A percentile compares a stretch with the other conserved stretches of the same genome.
These are phyloP conservation scores for Cephus runcator DNA, from an alignment of 2,888 invertebrate genomes.

Conservation along the genomic window DNA sequence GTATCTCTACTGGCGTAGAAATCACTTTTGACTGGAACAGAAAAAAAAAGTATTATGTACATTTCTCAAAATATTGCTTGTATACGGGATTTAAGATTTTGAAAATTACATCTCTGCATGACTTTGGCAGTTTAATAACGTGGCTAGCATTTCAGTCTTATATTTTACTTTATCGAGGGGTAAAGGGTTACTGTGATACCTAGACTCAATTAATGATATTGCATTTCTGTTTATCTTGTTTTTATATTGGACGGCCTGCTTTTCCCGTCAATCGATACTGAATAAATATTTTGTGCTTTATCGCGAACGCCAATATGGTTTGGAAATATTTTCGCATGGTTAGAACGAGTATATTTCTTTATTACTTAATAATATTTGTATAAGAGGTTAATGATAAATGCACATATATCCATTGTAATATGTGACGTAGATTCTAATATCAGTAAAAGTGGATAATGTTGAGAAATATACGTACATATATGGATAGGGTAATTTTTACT, in stretches of 20 bases:
- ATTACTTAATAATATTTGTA: not conserved
- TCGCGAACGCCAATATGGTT: not conserved
- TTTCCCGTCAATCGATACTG: not conserved
- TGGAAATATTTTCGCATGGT: not conserved
- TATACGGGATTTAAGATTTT: not conserved
- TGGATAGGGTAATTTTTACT: too few relatives aligned
- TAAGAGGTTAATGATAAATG: not conserved
- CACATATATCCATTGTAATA: not conserved
- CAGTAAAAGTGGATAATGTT: too few relatives aligned
- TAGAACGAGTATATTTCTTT: not conserved
- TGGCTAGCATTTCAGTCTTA: not conserved
- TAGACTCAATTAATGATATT: not conserved
- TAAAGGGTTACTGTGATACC: not conserved
- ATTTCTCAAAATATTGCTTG: not conserved
- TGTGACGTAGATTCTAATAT: too few relatives aligned
- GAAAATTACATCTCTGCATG: not conserved
- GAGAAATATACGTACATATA: too few relatives aligned
- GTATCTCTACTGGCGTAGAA: not conserved
- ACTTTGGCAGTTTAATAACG: not conserved
- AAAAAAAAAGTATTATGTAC: not conserved
- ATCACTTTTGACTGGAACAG: not conserved
- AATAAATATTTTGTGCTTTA: not conserved
- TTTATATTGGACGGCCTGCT: not conserved
- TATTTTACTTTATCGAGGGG: not conserved
- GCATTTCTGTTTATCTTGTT: not conserved